Evolutionary conservation across 2,888 invertebrate genomes (phyloP).

Genomic region (Diploptera punctata): DNA sequence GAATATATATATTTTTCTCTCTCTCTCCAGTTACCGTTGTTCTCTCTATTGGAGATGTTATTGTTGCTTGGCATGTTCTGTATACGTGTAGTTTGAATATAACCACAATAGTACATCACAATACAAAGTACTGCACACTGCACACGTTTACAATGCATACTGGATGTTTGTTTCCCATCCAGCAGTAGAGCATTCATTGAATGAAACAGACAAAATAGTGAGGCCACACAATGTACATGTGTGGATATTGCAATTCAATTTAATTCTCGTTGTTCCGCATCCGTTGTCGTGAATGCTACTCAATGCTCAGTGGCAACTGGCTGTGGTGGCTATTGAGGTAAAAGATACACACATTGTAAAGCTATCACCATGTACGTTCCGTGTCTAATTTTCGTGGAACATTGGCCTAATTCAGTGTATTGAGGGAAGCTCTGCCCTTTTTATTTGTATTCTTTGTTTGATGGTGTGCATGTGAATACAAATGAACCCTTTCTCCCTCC

Average conservation of each 20-base stretch:
- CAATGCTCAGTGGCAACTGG: conserved; percentile 13
- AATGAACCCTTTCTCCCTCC: background rate
- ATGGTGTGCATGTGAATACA: conserved; percentile 8
- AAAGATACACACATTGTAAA: conserved; percentile 35
- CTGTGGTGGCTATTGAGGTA: conserved; percentile 32
- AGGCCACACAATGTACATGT: conserved; percentile 28
- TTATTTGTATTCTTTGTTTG: conserved; percentile 16
- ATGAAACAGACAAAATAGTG: conserved; percentile 37
- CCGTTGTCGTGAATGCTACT: conserved; percentile 35
- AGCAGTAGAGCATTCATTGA: conserved; percentile 31
- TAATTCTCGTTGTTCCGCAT: conserved; percentile 41
- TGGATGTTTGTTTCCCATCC: conserved; percentile 35
- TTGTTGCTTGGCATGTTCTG: conserved; percentile 36
- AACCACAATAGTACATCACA: conserved; percentile 24
- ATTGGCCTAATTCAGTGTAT: conserved; percentile 26
- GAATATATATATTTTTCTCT: conserved; percentile 11
- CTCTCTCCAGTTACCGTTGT: background rate
- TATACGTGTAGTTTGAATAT: conserved; percentile 24
- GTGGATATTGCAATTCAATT: conserved; percentile 40
- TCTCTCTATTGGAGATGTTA: conserved; percentile 31
- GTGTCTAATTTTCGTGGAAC: conserved; percentile 35
- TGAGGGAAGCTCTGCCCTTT: conserved; percentile 16
- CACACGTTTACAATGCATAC: conserved; percentile 28
- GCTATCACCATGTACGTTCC: conserved; percentile 27
- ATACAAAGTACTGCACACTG: conserved; percentile 32